Evolutionary conservation across 2,797 vertebrate species (phyloP), one percentile per base, ranked within the genome.

Genomic region (Petrocephalus sullivani): DNA sequence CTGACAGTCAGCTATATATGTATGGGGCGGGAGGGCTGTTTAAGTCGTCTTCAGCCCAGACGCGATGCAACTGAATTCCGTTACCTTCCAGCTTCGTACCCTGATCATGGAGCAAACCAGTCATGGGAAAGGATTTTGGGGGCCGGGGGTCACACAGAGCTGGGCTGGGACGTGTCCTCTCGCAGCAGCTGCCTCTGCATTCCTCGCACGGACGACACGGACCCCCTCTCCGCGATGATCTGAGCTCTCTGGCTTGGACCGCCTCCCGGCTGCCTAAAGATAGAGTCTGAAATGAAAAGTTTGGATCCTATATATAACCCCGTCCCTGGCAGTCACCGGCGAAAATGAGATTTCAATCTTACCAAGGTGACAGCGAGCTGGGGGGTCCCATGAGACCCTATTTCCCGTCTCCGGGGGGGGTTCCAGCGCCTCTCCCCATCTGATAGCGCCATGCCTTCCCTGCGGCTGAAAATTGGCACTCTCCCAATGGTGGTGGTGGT

Each of bases 281-380:
- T 33, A 58, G 84, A n/a, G 53, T 57, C 28, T 57, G 53, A 57
- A 85, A 53, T 37, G 54, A 53, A 58, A 85, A 85, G 54, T 85
- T 58, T 37, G 84, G 84, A 53, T 53, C 54, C 46, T 33, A 57
- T 85, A 58, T 19, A 57, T 37, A 85, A 54, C 23, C 28, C 28
- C 53, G 54, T 58, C 84, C 54, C 84, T 58, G 51, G 84, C 14
- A 53, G 54, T 19, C 84, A 28, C 54, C 53, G 33, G 54, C 53
- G 33, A 33, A 58, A 57, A 85, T 85, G 84, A 85, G 84, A 85
- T 58, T 37, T 85, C 53, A 85, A 85, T 85, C 84, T 85, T 33
- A 16, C 53, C 21, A 33, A 56, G 54, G 53, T 58, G 84, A 85
- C 53, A 85, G 53, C 9, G n/a, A 83, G 46, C 81, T 83, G 28